Conservation (phyloP, 2,888 invertebrate genomes). For the Glaucopsyche alexis region DNA sequence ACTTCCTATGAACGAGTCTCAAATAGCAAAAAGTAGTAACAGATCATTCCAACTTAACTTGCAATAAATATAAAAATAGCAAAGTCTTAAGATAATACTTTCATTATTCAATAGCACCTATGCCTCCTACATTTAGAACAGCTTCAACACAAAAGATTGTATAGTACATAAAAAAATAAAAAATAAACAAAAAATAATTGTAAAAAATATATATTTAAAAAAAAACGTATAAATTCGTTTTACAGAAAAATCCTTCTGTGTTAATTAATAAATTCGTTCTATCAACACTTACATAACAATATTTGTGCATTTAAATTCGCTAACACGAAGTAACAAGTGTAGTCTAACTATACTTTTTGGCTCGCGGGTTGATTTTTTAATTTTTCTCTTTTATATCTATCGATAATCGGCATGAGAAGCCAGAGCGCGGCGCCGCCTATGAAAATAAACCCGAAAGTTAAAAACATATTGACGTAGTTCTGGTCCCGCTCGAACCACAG, state of each 20-base stretch:
- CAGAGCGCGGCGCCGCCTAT: slow-evolving; percentile 87
- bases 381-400: slow-evolving; percentile 58
- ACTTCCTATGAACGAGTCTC: not conserved
- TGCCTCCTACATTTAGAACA: not conserved
- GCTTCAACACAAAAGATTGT: slow-evolving; percentile 9
- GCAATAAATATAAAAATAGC: not conserved
- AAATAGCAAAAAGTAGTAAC: not conserved
- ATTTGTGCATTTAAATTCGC: slow-evolving; percentile 32
- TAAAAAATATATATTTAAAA: slow-evolving; percentile 24
- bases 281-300: slow-evolving; percentile 27
- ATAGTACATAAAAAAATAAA: slow-evolving; percentile 14
- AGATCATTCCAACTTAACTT: not conserved
- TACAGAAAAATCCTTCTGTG: not conserved
- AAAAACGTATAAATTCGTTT: slow-evolving; percentile 17
- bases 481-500: slow-evolving; percentile 82
- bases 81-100: not conserved
- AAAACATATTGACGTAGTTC: slow-evolving; percentile 86
- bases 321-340: slow-evolving; percentile 20
- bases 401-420: slow-evolving; percentile 87
- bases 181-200: not conserved
- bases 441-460: slow-evolving; percentile 86
- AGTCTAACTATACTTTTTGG: slow-evolving; percentile 32
- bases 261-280: slow-evolving; percentile 20
- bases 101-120: not conserved
- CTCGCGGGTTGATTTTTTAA: slow-evolving; percentile 36